Percentiles rank a stretch among this genome's conserved stretches.
phyloP scores from a whole-genome alignment of 1,140 invertebrate species.

The Drosophila sproati region DNA sequence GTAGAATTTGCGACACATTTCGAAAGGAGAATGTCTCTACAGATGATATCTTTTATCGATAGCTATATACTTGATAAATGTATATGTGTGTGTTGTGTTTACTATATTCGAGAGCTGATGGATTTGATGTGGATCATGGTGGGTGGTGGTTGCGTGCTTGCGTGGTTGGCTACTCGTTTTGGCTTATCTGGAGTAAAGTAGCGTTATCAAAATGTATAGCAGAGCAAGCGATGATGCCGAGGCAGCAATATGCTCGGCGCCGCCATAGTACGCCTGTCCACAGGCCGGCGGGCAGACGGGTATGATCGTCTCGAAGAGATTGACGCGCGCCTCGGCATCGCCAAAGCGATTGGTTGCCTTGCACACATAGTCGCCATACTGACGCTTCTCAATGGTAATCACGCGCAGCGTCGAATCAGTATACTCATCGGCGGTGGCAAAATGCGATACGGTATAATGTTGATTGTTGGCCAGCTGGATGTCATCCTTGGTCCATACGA shows the following conservation, averaged over 20 bases:
- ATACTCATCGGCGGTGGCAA: slow-evolving; percentile 95
- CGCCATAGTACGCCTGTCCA: slow-evolving; percentile 89
- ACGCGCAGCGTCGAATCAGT: slow-evolving; percentile 95
- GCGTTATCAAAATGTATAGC: slow-evolving; percentile 64
- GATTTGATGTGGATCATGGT: slow-evolving; percentile 38
- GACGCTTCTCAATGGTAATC: slow-evolving; percentile 95
- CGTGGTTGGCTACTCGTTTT: slow-evolving; percentile 23
- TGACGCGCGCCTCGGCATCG: slow-evolving; percentile 90
- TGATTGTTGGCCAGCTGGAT: slow-evolving; percentile 93
- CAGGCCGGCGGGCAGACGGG: slow-evolving; percentile 97
- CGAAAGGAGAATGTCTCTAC: slow-evolving; percentile 5
- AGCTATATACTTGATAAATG: slow-evolving; percentile 51
- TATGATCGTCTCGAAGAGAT: slow-evolving; percentile 95
- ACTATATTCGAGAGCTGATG: slow-evolving; percentile 58
- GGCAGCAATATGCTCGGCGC: slow-evolving; percentile 84
- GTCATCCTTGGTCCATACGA: slow-evolving; percentile 94
- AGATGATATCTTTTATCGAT: slow-evolving; percentile 49
- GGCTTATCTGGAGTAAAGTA: slow-evolving; percentile 81
- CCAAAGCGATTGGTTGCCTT: slow-evolving; percentile 95
- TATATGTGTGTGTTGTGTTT: slow-evolving; percentile 47
- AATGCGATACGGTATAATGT: slow-evolving; percentile 95
- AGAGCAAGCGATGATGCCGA: slow-evolving; percentile 72
- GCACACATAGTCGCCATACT: slow-evolving; percentile 94
- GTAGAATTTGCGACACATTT: slow-evolving; percentile 37
- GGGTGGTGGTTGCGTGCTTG: slow-evolving; percentile 6